Percentiles rank a stretch among this genome's conserved stretches.
phyloP scores from a whole-genome alignment of 1,140 invertebrate species.

The Aethina tumida region DNA sequence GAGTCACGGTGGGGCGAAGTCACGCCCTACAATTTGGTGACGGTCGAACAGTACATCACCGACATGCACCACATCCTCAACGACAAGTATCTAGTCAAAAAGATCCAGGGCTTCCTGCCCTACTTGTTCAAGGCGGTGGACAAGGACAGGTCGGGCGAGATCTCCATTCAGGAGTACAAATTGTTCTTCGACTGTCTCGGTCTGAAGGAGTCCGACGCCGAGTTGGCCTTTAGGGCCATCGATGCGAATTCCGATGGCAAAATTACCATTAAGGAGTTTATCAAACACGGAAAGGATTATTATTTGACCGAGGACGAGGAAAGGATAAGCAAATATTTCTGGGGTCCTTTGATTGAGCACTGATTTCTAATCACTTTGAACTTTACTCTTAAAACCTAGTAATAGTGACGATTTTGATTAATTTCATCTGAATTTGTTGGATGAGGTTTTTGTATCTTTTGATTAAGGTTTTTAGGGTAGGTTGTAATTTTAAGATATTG shows the following conservation, averaged over 20 bases:
- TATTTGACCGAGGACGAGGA: constrained; percentile 66
- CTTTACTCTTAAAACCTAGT: too few species aligned
- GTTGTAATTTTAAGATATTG: too few species aligned
- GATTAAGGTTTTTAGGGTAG: too few species aligned
- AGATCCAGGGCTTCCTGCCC: constrained; percentile 63
- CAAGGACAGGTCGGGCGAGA: constrained; percentile 64
- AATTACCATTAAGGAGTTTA: constrained; percentile 65
- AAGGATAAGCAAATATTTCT: constrained; percentile 71
- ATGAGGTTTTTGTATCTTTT: too few species aligned
- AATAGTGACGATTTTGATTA: too few species aligned
- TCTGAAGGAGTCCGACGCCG: constrained; percentile 59
- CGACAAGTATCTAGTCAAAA: constrained; percentile 59
- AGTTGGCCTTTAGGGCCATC: constrained; percentile 63
- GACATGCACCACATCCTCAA: constrained; percentile 73
- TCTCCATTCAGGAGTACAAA: constrained; percentile 71
- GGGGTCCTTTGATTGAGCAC: constrained; percentile 59
- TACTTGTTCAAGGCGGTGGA: constrained; percentile 76
- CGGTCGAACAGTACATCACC: constrained; percentile 66
- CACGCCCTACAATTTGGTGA: constrained; percentile 67
- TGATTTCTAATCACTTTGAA: too few species aligned
- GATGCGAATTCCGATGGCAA: constrained; percentile 68
- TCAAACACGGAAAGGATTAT: constrained; percentile 66
- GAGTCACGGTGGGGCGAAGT: constrained; percentile 75
- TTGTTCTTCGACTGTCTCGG: constrained; percentile 71
- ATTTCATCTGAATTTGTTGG: too few species aligned